Conservation (phyloP, 2,888 invertebrate genomes). For the Ennomos fuscantarius region DNA sequence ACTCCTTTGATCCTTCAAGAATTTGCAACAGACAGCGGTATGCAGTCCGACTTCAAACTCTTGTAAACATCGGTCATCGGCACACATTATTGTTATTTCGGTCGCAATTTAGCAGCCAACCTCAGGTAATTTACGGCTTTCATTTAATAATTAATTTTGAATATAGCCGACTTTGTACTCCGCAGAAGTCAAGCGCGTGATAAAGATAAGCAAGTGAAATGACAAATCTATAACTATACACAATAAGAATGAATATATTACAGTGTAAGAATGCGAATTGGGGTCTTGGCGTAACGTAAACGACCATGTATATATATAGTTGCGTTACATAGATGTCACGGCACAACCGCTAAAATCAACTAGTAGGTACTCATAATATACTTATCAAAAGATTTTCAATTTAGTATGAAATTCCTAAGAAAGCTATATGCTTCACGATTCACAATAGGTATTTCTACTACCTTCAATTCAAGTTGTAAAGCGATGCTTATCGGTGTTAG, state of each 20-base stretch:
- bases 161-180: conserved; percentile 27
- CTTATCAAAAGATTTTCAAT: too few species aligned
- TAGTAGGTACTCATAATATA: too few species aligned
- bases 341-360: too few species aligned
- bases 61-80: conserved; percentile 61
- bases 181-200: conserved; percentile 11
- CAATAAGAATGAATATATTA: background rate
- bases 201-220: conserved; percentile 31
- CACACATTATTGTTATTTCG: conserved; percentile 59
- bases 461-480: too few species aligned
- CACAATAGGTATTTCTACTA: too few species aligned
- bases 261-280: background rate
- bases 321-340: too few species aligned
- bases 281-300: too few species aligned
- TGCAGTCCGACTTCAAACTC: conserved; percentile 54
- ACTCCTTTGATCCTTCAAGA: conserved; percentile 72
- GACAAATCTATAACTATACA: conserved; percentile 6
- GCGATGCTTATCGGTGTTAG: too few species aligned
- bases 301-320: too few species aligned
- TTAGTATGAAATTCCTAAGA: too few species aligned
- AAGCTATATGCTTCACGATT: too few species aligned
- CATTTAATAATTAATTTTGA: conserved; percentile 35
- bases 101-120: conserved; percentile 49
- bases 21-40: conserved; percentile 53
- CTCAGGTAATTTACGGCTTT: conserved; percentile 46